Conservation (phyloP, 53 echinoderm and acorn worm species). For the Holothuria scabra region DNA sequence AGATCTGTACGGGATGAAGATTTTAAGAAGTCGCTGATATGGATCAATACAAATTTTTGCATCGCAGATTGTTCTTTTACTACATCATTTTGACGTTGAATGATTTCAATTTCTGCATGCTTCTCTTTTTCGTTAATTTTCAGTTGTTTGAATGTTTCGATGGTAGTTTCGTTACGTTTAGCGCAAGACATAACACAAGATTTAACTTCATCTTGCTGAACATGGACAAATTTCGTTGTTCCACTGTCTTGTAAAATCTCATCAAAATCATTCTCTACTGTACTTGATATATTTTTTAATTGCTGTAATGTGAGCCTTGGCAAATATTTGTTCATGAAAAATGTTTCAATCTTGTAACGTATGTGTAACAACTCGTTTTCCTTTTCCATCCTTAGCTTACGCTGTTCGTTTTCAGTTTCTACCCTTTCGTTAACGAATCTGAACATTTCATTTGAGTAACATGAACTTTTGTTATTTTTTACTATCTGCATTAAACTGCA, state of each 20-base stretch:
- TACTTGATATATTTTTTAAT: too few species aligned
- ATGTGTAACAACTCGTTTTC: neutral
- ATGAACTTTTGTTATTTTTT: neutral
- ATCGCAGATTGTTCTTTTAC: neutral
- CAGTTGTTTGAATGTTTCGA: too few species aligned
- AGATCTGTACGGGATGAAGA: neutral
- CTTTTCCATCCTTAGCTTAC: neutral
- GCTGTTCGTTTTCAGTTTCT: neutral
- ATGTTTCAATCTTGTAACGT: neutral
- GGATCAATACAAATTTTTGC: neutral
- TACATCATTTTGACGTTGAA: neutral
- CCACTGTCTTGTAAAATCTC: too few species aligned
- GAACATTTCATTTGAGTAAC: neutral
- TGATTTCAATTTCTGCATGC: neutral
- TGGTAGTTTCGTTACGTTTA: too few species aligned
- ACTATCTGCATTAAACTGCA: neutral
- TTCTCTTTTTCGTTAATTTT: neutral
- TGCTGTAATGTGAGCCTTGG: neutral
- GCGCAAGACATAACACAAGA: too few species aligned
- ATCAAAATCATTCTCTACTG: too few species aligned
- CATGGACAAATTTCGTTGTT: too few species aligned
- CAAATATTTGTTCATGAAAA: conserved; percentile 5
- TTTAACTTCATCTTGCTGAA: too few species aligned
- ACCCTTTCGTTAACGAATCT: neutral
- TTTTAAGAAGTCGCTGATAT: neutral